Evolutionary conservation across 2,888 invertebrate species (phyloP), one percentile per base, ranked within the genome.

Genomic region (Vanessa cardui): DNA sequence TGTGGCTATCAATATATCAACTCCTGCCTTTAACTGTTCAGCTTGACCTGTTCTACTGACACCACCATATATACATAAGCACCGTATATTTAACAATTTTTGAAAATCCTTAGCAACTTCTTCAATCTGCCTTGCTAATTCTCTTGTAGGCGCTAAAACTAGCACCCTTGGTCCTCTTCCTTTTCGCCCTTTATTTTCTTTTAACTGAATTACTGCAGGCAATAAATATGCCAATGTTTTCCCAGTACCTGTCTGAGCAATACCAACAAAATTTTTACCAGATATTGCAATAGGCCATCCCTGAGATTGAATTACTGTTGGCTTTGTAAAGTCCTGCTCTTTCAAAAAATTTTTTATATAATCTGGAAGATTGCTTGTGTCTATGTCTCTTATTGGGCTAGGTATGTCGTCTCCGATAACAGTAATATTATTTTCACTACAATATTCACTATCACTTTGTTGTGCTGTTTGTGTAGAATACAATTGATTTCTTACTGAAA

Each of bases 11-110:
- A 96, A 95, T 76, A 98, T 96, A 85, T 97, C 97, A 33, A 96
- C 96, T 62, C 97, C 97, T 44, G 94, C 90, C 74, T 94, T 94
- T 61, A 96, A 80, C 73, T 95, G 94, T 6, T 94, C 88, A 0
- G 95, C 94, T 83, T 96, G 95, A 44, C 83, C 86, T 3, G 94
- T 94, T 80, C 96, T 96, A 2, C 95, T 96, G 4, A 97, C 96
- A 50, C 98, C 98, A 64, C 98, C 98, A 93, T 97, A 98, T 26
- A 97, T 95, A 85, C 98, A 98, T 0, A 96, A 95, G 83, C 96
- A 96, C 20, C 96, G 92, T 12, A 97, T 94, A 75, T 95, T 94
- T 6, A 96, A 94, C 16, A 94, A 85, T 1, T 94, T 93, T 54
- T 96, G 95, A 87, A 97, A 98, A 74, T 96, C 95, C 66, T 93